Base-by-base conservation (phyloP, 2,888 invertebrate species). In the Drosophila diplacantha region DNA sequence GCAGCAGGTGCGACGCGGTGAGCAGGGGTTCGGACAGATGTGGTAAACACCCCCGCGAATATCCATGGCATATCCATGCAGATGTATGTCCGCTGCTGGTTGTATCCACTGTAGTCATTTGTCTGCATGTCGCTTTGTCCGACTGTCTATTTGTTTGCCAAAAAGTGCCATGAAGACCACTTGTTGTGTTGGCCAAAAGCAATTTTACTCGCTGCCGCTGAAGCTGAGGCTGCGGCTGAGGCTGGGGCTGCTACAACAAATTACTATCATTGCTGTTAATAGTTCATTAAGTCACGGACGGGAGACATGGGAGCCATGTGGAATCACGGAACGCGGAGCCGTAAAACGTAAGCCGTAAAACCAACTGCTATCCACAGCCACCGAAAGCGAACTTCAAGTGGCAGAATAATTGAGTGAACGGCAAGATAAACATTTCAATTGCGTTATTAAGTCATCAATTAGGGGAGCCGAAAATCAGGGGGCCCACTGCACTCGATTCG, bases 331-430 rank as follows among this genome's bases (percentile, higher is more conserved):
- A 75, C 76, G 74, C 73, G 79, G 52, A 71, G 61, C 73, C 79
- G 75, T 75, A 75, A 68, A 75, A 73, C 78, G 59, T 73, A 71
- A 78, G 74, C 70, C 72, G 68, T 69, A 71, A 74, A 77, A 67
- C 65, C 61, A 60, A 77, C 73, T 32, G 20, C 53, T 22, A 44
- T 34, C 58, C 31, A 39, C 43, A 38, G n/a, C 32, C 44, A 44
- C 44, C 44, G 26, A 64, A 69, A 44, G 29, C 41, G 65, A 64
- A 57, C 69, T 54, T 51, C 74, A 80, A 81, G 83, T 81, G 83
- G 80, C 80, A 81, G 83, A 81, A 81, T 82, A 81, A 81, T 81
- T 82, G 83, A 81, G 83, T 82, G 80, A 81, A 82, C 68, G 80
- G 75, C 71, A 71, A 72, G 74, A 82, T 80, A 82, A 82, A 82